These are phyloP conservation scores for Heliothis virescens DNA, from an alignment of 1,140 invertebrate species.

Conservation along the genomic window DNA sequence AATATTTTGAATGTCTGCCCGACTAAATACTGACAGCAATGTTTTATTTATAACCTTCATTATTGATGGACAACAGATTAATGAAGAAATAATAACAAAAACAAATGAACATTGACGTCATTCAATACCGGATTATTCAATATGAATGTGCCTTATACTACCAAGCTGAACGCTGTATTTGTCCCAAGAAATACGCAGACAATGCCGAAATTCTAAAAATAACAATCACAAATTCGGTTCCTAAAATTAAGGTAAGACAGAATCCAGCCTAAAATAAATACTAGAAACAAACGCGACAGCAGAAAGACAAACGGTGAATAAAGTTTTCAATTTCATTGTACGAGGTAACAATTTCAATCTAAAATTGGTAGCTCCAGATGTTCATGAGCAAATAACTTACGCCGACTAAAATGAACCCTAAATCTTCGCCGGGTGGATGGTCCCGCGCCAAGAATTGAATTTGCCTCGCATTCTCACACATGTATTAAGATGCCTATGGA, in stretches of 20 bases:
- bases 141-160: neutral
- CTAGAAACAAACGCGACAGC: constrained; percentile 6
- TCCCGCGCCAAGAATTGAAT: constrained; percentile 74
- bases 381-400: constrained; percentile 76
- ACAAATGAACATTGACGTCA: neutral
- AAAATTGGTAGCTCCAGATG: constrained; percentile 73
- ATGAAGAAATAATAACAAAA: neutral
- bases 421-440: constrained; percentile 70
- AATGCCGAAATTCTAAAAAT: neutral
- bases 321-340: constrained; percentile 69
- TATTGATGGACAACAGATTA: constrained; percentile 12
- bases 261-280: constrained; percentile 26
- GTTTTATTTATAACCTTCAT: constrained; percentile 20
- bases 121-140: neutral
- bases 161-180: neutral
- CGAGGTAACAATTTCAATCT: constrained; percentile 74
- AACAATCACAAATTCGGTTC: neutral
- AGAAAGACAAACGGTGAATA: constrained; percentile 55
- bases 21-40: constrained; percentile 15
- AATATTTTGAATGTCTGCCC: constrained; percentile 31
- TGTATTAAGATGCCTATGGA: constrained; percentile 46
- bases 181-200: neutral
- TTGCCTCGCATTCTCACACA: constrained; percentile 64
- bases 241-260: constrained; percentile 4
- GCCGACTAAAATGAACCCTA: constrained; percentile 74